Conservation (phyloP, 2,888 invertebrate species). For the Silvanus unidentatus region DNA sequence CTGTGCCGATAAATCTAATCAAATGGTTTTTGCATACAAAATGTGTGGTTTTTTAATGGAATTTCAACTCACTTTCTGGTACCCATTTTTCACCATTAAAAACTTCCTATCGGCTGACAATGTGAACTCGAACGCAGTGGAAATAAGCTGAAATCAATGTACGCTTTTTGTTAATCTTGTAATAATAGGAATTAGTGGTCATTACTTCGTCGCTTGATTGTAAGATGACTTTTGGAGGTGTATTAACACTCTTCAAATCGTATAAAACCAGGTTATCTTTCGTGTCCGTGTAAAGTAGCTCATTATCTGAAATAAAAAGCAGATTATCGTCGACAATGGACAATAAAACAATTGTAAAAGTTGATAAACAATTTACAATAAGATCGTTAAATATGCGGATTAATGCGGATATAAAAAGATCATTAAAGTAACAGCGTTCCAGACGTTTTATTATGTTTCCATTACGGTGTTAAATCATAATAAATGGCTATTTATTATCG, state of each 20-base stretch:
- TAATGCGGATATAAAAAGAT: not conserved
- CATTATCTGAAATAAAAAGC: slow-evolving; percentile 53
- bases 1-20: slow-evolving; percentile 74
- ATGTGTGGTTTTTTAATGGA: not conserved
- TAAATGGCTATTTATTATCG: too few relatives aligned
- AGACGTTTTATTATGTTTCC: too few relatives aligned
- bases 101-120: slow-evolving; percentile 62
- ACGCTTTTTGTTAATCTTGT: not conserved
- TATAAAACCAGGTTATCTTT: slow-evolving; percentile 54
- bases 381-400: not conserved
- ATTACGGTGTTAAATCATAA: too few relatives aligned
- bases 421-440: too few relatives aligned
- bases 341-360: too few relatives aligned
- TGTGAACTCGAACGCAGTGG: slow-evolving; percentile 49
- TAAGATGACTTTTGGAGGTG: slow-evolving; percentile 2
- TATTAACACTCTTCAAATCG: slow-evolving; percentile 39
- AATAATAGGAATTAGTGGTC: too few relatives aligned
- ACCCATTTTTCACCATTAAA: slow-evolving; percentile 57
- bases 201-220: slow-evolving; percentile 7
- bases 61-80: slow-evolving; percentile 53
- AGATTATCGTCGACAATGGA: too few relatives aligned
- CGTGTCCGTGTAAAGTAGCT: slow-evolving; percentile 58
- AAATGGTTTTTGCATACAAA: not conserved
- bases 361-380: slow-evolving; percentile 2
- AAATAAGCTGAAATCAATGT: slow-evolving; percentile 35